Evolutionary conservation across 2,113 vertebrate species (phyloP).

Genomic region (Bambusicola thoracicus): DNA sequence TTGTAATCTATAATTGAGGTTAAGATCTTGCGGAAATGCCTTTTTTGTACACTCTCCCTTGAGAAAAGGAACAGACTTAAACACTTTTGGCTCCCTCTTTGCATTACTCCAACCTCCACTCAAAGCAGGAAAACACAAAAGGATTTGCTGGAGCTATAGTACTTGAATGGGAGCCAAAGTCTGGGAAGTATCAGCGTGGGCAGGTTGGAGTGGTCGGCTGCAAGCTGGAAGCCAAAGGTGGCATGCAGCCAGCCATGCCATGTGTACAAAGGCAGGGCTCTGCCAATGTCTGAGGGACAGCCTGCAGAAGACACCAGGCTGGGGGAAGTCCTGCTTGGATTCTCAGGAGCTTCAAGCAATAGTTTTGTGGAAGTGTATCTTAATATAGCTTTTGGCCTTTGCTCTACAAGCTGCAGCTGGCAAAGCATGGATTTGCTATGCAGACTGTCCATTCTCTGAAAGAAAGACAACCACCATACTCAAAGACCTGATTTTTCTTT

Average conservation of each 20-base stretch:
- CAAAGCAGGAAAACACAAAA: background rate
- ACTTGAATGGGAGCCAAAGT: background rate
- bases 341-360: background rate
- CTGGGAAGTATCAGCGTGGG: background rate
- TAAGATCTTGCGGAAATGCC: background rate
- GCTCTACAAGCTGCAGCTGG: background rate
- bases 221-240: background rate
- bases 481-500: background rate
- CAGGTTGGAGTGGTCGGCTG: background rate
- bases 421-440: background rate
- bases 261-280: background rate
- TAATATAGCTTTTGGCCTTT: background rate
- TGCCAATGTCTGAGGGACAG: background rate
- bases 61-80: background rate
- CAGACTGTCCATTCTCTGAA: background rate
- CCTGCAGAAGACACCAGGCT: background rate
- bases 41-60: background rate
- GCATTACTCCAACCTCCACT: background rate
- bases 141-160: background rate
- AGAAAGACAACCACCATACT: background rate
- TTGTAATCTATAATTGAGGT: background rate
- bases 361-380: accelerated
- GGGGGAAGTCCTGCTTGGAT: background rate
- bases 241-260: background rate
- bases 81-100: background rate